Conservation (phyloP, 2,113 vertebrate species). For the Piprites chloris region DNA sequence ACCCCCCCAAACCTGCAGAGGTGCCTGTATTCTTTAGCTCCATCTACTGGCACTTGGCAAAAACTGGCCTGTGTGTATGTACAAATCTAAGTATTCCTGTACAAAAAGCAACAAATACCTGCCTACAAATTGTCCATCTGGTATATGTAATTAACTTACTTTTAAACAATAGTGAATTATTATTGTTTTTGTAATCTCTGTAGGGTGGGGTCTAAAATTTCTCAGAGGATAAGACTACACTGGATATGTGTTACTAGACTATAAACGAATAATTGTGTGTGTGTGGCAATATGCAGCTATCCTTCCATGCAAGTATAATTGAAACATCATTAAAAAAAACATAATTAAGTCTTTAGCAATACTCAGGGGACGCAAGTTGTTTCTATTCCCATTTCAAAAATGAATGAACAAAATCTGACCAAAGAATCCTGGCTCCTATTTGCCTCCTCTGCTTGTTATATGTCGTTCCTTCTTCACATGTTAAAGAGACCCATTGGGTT, state of each 20-base stretch:
- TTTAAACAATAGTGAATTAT: constrained; percentile 17
- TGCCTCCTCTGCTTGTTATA: neutral
- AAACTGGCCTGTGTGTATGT: neutral
- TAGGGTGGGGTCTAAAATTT: constrained; percentile 28
- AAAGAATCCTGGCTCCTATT: constrained; percentile 10
- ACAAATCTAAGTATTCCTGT: neutral
- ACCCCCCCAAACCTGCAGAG: neutral
- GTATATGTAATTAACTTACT: constrained; percentile 18
- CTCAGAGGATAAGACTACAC: constrained; percentile 23
- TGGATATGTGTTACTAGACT: constrained; percentile 23
- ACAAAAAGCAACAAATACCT: constrained; percentile 1
- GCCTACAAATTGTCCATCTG: constrained; percentile 22
- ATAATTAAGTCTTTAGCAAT: constrained; percentile 62
- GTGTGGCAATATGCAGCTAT: constrained; percentile 48
- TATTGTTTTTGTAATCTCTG: constrained; percentile 19
- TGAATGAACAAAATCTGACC: constrained; percentile 52
- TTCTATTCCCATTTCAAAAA: constrained; percentile 50
- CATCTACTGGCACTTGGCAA: constrained; percentile 45
- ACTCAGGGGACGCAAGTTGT: constrained; percentile 20
- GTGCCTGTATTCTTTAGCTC: constrained; percentile 48
- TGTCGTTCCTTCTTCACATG: neutral
- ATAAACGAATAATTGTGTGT: constrained; percentile 51
- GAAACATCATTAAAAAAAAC: constrained; percentile 44
- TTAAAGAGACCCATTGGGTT: neutral
- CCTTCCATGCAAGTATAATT: constrained; percentile 35